Base-by-base conservation (phyloP, 2,113 vertebrate genomes). In the Perognathus longimembris region DNA sequence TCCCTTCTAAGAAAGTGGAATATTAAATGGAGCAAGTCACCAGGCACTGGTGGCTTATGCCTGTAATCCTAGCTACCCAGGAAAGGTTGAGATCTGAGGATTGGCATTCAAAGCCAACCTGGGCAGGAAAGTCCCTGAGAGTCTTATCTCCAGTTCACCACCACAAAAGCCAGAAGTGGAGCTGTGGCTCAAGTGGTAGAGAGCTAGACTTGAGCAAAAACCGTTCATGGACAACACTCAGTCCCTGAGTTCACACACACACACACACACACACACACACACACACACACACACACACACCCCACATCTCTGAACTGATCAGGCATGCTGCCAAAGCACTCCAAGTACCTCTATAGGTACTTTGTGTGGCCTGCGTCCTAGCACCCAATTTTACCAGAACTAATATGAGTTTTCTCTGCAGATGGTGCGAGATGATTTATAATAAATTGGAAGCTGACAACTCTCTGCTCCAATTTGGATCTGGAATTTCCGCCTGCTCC, bases 1-100 rank as follows among this genome's bases (percentile, higher is more conserved):
- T 92, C 89, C 73, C 78, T 95, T 95, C 90, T 70, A 64, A 81
- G 73, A 2, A 79, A 85, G 90, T 54, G 50, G 50, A 54, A 54
- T 54, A 54, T 54, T 54, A 54, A 54, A 54, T 15, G 17, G 50
- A 54, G 50, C 50, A 18, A 15, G 50, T 54, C 50, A 14, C 50
- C 50, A 54, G 50, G 12, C 50, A 54, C 50, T 15, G 4, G 50
- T 54, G 50, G 50, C 2, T 54, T 4, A 54, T 18, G 50, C 50
- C 50, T 54, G 50, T 54, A 54, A 54, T 54, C 50, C 17, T 54
- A 54, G 50, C 50, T 18, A 54, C 50, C 17, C 50, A 54, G 15
- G 50, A 45, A 45, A 45, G 45, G 45, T 45, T 45, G 45, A 45
- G 45, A 45, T 45, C 45, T 45, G 45, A 54, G 12, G 50, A 54